These are phyloP conservation scores for Chironomus tentans DNA, from an alignment of 2,888 invertebrate species.

Conservation along the genomic window DNA sequence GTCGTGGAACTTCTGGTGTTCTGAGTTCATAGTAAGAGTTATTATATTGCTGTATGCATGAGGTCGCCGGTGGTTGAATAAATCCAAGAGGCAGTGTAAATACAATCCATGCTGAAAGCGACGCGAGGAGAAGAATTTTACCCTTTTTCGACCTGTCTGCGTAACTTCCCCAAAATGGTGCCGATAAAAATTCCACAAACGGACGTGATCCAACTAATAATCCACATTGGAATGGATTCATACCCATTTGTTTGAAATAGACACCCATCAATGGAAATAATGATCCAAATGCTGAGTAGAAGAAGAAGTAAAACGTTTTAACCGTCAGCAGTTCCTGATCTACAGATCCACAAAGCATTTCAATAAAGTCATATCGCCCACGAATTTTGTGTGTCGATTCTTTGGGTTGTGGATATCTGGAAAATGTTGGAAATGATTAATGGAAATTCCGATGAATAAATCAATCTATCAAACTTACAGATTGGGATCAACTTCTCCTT, in stretches of 20 bases:
- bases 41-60: constrained; percentile 64
- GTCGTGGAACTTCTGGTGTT: constrained; percentile 45
- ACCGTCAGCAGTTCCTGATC: constrained; percentile 89
- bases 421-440: constrained; percentile 28
- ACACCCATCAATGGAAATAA: constrained; percentile 97
- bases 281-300: constrained; percentile 97
- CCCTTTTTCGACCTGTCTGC: constrained; percentile 66
- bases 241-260: constrained; percentile 99
- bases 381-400: constrained; percentile 85
- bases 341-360: constrained; percentile 71
- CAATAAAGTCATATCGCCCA: constrained; percentile 74
- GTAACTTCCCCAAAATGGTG: constrained; percentile 80
- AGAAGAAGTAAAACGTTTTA: constrained; percentile 98
- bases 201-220: constrained; percentile 91
- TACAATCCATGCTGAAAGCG: constrained; percentile 89
- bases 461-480: constrained; percentile 45
- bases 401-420: constrained; percentile 73
- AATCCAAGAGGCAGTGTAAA: constrained; percentile 94
- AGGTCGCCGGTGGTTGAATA: constrained; percentile 86
- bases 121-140: constrained; percentile 77
- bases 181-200: constrained; percentile 93
- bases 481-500: constrained; percentile 76
- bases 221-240: constrained; percentile 95
- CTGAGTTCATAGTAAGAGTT: constrained; percentile 55
- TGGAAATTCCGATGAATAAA: not conserved